These are phyloP conservation scores for Mylabris phalerata DNA, from an alignment of 1,140 invertebrate species.

Conservation along the genomic window DNA sequence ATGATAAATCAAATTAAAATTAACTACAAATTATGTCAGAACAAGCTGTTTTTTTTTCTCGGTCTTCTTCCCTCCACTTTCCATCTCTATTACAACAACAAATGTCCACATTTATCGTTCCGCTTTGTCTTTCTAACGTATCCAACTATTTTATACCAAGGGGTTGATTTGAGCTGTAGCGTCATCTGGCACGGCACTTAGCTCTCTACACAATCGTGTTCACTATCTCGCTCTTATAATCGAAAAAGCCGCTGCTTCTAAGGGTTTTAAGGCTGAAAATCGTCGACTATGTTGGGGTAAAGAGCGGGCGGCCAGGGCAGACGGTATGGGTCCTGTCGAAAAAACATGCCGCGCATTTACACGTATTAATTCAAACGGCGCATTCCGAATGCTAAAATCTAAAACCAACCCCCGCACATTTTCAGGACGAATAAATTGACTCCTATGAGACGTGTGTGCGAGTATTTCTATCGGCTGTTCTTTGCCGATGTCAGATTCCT, in stretches of 20 bases:
- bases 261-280: constrained; percentile 14
- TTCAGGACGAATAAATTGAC: constrained; percentile 26
- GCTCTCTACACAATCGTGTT: background rate
- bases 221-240: constrained; percentile 5
- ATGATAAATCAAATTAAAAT: too few species aligned
- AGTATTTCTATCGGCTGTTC: too few species aligned
- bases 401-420: too few species aligned
- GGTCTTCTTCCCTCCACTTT: too few species aligned
- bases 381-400: constrained; percentile 26
- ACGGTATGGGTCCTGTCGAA: constrained; percentile 23
- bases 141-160: constrained; percentile 9
- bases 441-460: background rate
- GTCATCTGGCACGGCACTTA: constrained; percentile 30
- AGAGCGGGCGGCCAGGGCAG: too few species aligned
- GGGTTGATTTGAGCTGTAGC: constrained; percentile 26
- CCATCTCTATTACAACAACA: too few species aligned
- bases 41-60: too few species aligned
- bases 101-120: too few species aligned
- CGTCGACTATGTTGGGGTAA: background rate
- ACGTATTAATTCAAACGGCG: constrained; percentile 32
- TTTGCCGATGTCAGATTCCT: too few species aligned
- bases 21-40: too few species aligned
- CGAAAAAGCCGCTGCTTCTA: constrained; percentile 2
- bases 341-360: constrained; percentile 31
- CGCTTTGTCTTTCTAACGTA: too few species aligned